Base-by-base conservation (phyloP, 2,113 vertebrate genomes). In the Salvelinus sp. region DNA sequence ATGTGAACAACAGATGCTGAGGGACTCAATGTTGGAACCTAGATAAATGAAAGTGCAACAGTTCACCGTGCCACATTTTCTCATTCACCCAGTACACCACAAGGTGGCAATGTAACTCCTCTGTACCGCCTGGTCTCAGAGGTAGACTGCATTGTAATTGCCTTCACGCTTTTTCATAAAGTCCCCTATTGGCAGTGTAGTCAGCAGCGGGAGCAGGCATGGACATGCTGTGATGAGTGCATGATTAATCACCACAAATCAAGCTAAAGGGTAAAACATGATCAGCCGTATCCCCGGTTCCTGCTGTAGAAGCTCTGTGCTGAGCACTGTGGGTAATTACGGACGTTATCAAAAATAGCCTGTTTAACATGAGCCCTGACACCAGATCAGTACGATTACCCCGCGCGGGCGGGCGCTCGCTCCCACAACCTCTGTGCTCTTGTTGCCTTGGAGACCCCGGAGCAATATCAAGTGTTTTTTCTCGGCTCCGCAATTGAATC, bases 381-480 rank as follows among this genome's bases (percentile, higher is more conserved):
- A 77, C 66, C 58, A 79, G 78, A 86, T 81, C 25, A 74, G n/a
- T 27, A n/a, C 27, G 81, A 80, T 86, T 80, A 64, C 73, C 54
- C 44, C 27, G 16, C 73, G 4, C 9, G 9, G 38, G 38, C 16
- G 16, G 50, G 50, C 4, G 50, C 13, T 18, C 50, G 50, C 50
- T 48, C 13, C 23, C 50, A 38, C 18, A 48, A 47, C 22, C 20
- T 71, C 33, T 58, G 30, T 25, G 62, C 50, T 27, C 58, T 38
- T 10, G 76, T 82, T 82, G 76, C 87, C 75, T 25, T 82, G 85
- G 78, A 81, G 78, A 85, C 85, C 68, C n/a, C 12, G 38, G 68
- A 47, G 38, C 33, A 69, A 33, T 38, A 16, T 10, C 44, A 9
- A 44, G 38, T 44, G 38, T 44, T 10, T 44, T 44, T 44, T 4